Evolutionary conservation across 2,113 vertebrate genomes (phyloP), one percentile per base, ranked within the genome.

Genomic region (Pelecanoides urinatrix): DNA sequence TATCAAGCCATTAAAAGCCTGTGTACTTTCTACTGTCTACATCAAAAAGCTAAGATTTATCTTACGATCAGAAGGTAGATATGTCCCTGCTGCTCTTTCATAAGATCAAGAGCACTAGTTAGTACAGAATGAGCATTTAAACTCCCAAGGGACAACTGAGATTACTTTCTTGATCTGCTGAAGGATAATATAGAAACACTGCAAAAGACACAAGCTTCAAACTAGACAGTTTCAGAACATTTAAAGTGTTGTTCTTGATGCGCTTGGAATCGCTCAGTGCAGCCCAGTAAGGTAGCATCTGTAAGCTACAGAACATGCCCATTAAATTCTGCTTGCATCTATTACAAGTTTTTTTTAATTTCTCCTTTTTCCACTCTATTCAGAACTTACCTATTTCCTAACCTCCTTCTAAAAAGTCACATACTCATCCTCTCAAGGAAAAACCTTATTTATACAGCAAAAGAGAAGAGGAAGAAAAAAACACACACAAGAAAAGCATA

Each of bases 261-360:
- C 4, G 1, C n/a, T 52, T 81, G 30, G 29, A 78, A 66, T 44
- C 29, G 44, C 52, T 30, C 50, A 44, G 13, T 30, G 34, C 15
- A 88, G 56, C 22, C 61, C 42, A 65, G 7, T 4, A 68, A 61
- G 12, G 34, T 6, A 27, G 13, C 27, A 74, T 6, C 45, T 61
- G 15, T 13, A 90, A 58, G 42, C 50, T 63, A 82, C 58, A 65
- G 16, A 58, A 79, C 0, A 0, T 4, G 19, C 6, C 26, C 23
- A 44, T 49, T 73, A 45, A 70, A 53, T 50, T 59, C 25, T 66
- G 6, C 52, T 56, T 86, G 29, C 36, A 40, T 10, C 81, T 86
- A 27, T 10, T 44, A 26, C 3, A 27, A 29, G 17, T 56, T 68
- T 72, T 3, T 27, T 78, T 61, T 61, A 12, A 19, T 52, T 76